These are phyloP conservation scores for Apotomis turbidana DNA, from an alignment of 2,888 invertebrate genomes.

Conservation along the genomic window DNA sequence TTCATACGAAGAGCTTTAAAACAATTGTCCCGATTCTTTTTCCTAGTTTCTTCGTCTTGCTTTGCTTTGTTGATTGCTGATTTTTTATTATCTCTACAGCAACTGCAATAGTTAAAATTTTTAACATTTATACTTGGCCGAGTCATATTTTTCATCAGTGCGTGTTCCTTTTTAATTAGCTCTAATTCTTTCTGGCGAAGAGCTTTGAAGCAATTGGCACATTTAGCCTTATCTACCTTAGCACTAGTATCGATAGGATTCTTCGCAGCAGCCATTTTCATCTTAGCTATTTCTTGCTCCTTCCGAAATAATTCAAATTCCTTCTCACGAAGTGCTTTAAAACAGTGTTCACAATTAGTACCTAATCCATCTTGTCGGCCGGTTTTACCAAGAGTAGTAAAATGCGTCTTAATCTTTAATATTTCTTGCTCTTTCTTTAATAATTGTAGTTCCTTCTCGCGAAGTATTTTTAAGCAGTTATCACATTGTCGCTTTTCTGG, in stretches of 20 bases:
- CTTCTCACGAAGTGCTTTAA: constrained; percentile 26
- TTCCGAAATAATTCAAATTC: constrained; percentile 25
- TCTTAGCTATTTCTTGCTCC: constrained; percentile 25
- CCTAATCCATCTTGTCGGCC: constrained; percentile 12
- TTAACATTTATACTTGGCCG: constrained; percentile 23
- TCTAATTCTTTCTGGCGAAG: constrained; percentile 22
- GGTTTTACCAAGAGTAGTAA: constrained; percentile 7
- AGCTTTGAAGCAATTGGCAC: constrained; percentile 26
- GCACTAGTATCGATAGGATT: constrained; percentile 17
- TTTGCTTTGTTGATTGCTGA: constrained; percentile 6
- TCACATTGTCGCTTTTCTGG: constrained; percentile 18
- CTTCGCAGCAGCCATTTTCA: background rate
- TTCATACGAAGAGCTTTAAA: constrained; percentile 25
- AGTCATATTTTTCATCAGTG: constrained; percentile 21
- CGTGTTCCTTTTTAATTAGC: constrained; percentile 22
- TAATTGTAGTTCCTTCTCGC: constrained; percentile 25
- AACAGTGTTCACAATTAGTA: constrained; percentile 24
- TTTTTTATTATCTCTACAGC: constrained; percentile 23
- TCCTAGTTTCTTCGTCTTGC: constrained; percentile 13
- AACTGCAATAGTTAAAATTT: constrained; percentile 24
- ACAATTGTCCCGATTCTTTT: constrained; percentile 23
- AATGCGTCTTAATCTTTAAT: constrained; percentile 28
- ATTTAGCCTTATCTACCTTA: constrained; percentile 23
- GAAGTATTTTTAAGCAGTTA: constrained; percentile 25
- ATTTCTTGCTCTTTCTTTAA: constrained; percentile 29